These are phyloP conservation scores for Notolepis coatsorum DNA, from an alignment of 2,797 vertebrate species.

Conservation along the genomic window DNA sequence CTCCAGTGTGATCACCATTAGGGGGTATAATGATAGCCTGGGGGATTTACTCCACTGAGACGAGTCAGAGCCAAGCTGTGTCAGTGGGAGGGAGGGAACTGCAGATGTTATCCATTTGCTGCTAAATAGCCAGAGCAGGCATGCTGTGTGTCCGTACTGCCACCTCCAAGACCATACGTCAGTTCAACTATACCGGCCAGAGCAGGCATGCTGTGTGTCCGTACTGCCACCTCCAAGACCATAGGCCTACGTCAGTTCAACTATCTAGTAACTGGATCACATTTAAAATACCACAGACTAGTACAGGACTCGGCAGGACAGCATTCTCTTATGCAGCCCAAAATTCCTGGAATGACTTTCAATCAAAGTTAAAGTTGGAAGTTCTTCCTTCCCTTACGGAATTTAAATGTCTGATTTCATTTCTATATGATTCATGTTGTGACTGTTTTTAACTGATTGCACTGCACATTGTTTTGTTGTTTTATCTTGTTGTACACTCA, in stretches of 20 bases:
- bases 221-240: constrained; percentile 3
- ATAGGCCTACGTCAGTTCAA: background rate
- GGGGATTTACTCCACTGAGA: constrained; percentile 9
- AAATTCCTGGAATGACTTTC: too few relatives aligned
- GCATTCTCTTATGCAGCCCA: too few relatives aligned
- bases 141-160: constrained; percentile 1
- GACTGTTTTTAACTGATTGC: too few relatives aligned
- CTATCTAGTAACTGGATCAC: too few relatives aligned
- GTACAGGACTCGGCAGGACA: too few relatives aligned
- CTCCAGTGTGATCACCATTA: constrained; percentile 24
- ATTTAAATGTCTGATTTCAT: too few relatives aligned
- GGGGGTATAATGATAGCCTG: constrained; percentile 11
- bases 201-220: constrained; percentile 7
- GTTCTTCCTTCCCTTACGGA: too few relatives aligned
- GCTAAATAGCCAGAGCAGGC: constrained; percentile 26
- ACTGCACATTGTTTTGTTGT: too few relatives aligned
- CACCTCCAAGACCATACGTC: constrained; percentile 4
- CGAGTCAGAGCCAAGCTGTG: constrained; percentile 20
- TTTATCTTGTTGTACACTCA: too few relatives aligned
- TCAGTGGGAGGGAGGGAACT: constrained; percentile 21
- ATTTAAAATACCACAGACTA: too few relatives aligned
- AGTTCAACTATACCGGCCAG: background rate
- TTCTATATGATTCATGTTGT: too few relatives aligned
- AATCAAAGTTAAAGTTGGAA: too few relatives aligned
- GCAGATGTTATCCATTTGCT: constrained; percentile 49